These are phyloP conservation scores for Galaxias olidus DNA, from an alignment of 2,797 vertebrate genomes.

Conservation along the genomic window DNA sequence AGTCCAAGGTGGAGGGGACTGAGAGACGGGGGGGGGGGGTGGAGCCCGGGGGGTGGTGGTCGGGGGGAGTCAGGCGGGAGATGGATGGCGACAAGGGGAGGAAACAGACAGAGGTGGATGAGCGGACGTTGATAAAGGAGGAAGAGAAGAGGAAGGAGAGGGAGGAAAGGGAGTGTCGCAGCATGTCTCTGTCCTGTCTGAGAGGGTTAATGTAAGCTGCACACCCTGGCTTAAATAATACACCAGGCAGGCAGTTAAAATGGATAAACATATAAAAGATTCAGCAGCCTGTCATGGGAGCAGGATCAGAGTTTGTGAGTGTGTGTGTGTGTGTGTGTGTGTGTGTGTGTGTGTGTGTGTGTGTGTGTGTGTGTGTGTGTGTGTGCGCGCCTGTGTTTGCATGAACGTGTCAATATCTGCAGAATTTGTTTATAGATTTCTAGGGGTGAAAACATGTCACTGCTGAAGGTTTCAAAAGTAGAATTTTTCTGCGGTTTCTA, in stretches of 20 bases:
- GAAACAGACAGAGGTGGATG: constrained; percentile 41
- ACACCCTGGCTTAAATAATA: constrained; percentile 70
- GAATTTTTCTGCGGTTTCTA: background rate
- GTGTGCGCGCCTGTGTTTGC: background rate
- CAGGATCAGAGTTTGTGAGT: constrained; percentile 9
- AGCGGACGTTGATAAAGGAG: background rate
- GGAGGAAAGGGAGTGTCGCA: constrained; percentile 31
- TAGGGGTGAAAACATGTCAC: constrained; percentile 4
- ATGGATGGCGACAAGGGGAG: constrained; percentile 19
- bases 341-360: constrained; percentile 5
- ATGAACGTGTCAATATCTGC: background rate
- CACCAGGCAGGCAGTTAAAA: constrained; percentile 68
- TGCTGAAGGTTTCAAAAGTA: background rate
- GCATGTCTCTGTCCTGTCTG: constrained; percentile 59
- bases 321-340: background rate
- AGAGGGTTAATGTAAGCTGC: constrained; percentile 69
- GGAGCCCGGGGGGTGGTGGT: background rate
- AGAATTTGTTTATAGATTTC: background rate
- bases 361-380: constrained; percentile 6
- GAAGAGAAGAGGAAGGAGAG: background rate
- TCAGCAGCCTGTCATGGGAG: constrained; percentile 63
- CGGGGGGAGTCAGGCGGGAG: background rate
- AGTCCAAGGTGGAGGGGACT: constrained; percentile 18
- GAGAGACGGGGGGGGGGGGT: background rate
- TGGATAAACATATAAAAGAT: constrained; percentile 79